These are phyloP conservation scores for Cynopterus sphinx DNA, from an alignment of 2,797 vertebrate species.

Conservation along the genomic window DNA sequence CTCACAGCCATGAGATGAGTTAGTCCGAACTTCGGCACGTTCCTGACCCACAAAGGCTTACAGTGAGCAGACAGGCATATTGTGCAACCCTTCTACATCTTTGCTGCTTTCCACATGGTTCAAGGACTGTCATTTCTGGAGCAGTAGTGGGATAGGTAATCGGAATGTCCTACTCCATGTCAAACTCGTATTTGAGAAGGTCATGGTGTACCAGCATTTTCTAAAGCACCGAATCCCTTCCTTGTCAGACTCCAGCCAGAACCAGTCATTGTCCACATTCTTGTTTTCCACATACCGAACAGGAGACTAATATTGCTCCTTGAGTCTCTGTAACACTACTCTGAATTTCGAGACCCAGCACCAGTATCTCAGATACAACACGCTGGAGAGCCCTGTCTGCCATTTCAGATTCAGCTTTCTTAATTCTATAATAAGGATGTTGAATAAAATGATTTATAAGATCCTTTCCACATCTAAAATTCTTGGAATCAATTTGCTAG, in stretches of 20 bases:
- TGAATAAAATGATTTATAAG: neutral
- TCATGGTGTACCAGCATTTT: slow-evolving; percentile 91
- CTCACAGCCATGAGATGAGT: slow-evolving; percentile 94
- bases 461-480: neutral
- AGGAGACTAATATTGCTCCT: neutral
- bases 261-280: slow-evolving; percentile 94
- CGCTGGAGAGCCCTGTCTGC: neutral
- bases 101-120: slow-evolving; percentile 94
- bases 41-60: slow-evolving; percentile 93
- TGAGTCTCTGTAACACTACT: neutral
- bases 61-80: slow-evolving; percentile 96
- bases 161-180: slow-evolving; percentile 92
- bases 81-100: slow-evolving; percentile 95
- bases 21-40: slow-evolving; percentile 93
- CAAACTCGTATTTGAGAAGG: slow-evolving; percentile 93
- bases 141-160: slow-evolving; percentile 92
- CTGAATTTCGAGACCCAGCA: neutral
- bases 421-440: neutral
- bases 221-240: slow-evolving; percentile 92
- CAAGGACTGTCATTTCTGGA: slow-evolving; percentile 93
- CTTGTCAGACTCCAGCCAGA: slow-evolving; percentile 92
- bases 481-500: neutral
- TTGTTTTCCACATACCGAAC: slow-evolving; percentile 92
- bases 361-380: neutral
- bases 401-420: neutral